Evolutionary conservation across 1,140 invertebrate species (phyloP).

Genomic region (Subanguina moxae): DNA sequence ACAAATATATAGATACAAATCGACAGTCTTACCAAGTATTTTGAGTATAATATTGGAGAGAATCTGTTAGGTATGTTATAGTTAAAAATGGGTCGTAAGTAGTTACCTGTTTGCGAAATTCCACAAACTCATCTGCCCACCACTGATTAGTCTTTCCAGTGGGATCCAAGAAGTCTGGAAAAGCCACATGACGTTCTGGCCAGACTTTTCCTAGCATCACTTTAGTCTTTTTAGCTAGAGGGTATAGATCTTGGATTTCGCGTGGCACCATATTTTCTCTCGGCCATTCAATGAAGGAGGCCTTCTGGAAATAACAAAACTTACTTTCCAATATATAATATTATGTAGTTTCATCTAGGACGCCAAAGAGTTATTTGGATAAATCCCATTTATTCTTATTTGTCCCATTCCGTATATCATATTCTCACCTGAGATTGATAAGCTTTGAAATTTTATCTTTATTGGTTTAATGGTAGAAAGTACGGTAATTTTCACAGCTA

Average conservation of each 20-base stretch:
- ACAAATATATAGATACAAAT: too few species aligned
- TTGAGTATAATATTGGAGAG: too few species aligned
- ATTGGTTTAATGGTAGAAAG: too few species aligned
- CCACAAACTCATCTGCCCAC: slow-evolving; percentile 43
- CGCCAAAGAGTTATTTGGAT: too few species aligned
- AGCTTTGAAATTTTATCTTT: too few species aligned
- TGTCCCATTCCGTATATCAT: too few species aligned
- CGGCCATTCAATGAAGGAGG: slow-evolving; percentile 41
- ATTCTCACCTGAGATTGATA: too few species aligned
- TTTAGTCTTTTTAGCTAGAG: slow-evolving; percentile 37
- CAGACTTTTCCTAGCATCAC: slow-evolving; percentile 51
- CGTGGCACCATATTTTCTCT: slow-evolving; percentile 22
- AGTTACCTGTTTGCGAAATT: slow-evolving; percentile 22
- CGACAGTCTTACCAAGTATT: too few species aligned
- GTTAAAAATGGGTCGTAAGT: too few species aligned
- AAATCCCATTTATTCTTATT: too few species aligned
- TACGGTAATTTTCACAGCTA: not conserved
- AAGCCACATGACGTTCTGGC: not conserved
- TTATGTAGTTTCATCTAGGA: not conserved
- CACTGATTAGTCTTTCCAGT: slow-evolving; percentile 31
- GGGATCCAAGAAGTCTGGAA: slow-evolving; percentile 56
- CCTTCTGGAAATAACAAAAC: slow-evolving; percentile 36
- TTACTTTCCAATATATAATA: not conserved
- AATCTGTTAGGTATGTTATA: too few species aligned
- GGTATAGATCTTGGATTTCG: slow-evolving; percentile 38